Conservation (phyloP, 2,113 vertebrate genomes). For the Salvelinus fontinalis region DNA sequence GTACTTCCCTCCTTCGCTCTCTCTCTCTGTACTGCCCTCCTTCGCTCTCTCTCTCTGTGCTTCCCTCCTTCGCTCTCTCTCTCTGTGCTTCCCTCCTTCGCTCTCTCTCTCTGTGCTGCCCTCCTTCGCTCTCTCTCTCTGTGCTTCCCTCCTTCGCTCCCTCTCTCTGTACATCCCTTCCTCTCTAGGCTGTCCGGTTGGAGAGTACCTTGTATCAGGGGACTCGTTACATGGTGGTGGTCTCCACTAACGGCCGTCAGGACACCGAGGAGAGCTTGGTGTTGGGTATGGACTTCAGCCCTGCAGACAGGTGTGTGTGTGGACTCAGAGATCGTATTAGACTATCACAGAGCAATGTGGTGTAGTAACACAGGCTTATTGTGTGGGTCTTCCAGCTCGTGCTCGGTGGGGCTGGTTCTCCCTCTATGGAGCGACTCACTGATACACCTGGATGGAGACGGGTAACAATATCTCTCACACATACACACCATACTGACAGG, state of each 20-base stretch:
- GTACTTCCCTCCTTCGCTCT: no score
- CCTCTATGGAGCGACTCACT: slow-evolving; percentile 97
- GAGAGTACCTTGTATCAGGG: slow-evolving; percentile 90
- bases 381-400: slow-evolving; percentile 76
- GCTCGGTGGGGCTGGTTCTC: slow-evolving; percentile 92
- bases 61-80: no score
- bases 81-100: no score
- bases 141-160: neutral
- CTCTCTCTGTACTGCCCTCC: no score
- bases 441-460: slow-evolving; percentile 98
- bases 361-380: neutral
- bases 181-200: slow-evolving; percentile 87
- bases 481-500: neutral
- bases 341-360: neutral
- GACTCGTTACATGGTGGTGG: slow-evolving; percentile 96
- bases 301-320: slow-evolving; percentile 84
- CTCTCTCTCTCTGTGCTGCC: no score
- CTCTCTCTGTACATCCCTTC: neutral
- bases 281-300: slow-evolving; percentile 93
- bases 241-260: slow-evolving; percentile 93
- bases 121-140: no score
- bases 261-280: slow-evolving; percentile 98
- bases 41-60: no score
- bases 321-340: neutral
- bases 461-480: slow-evolving; percentile 76